Base-by-base conservation (phyloP, 2,888 invertebrate species). In the Julus scandinavius region DNA sequence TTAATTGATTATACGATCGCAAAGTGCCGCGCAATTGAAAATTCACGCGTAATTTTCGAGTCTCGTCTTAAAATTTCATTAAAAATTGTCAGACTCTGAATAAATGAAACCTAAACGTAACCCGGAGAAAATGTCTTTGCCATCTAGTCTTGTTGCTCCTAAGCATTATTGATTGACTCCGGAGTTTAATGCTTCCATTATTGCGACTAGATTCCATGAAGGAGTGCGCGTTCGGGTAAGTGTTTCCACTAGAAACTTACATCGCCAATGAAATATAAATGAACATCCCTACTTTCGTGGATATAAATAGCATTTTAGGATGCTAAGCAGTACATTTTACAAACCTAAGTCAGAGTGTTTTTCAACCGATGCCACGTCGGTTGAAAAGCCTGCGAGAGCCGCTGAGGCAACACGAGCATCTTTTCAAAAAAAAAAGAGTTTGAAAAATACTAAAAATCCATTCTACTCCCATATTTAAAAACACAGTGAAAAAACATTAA, bases 81-180 rank as follows among this genome's bases (percentile, higher is more conserved):
- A 11, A 72, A 72, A 72, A 29, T 72, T 29, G 72, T 72, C 72
- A 0, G 72, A 72, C 29, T 72, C 72, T 72, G 72, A 72, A 72
- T 72, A 72, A 29, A 72, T 72, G 63, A 63, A 50, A n/a, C 20
- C 63, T 9, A 9, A n/a, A 15, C 15, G 1, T 17, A 49, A 17
- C 58, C 1, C 17, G 17, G 72, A 72, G 29, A 72, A 72, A n/a
- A 17, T 58, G 29, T 7, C 72, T 29, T 72, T 29, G n/a, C 7
- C 72, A 72, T 72, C 29, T 72, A n/a, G 72, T 29, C 72, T 72
- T 11, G 29, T 29, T n/a, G 29, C 20, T 72, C 29, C 0, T 72
- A 72, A 72, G 72, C 72, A 72, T 72, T 72, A 72, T 72, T 72
- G 72, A 72, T 72, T 72, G 72, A 72, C 29, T 72, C 72, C 72